Evolutionary conservation across 2,888 invertebrate species (phyloP).

Genomic region (Synergus umbraculus): DNA sequence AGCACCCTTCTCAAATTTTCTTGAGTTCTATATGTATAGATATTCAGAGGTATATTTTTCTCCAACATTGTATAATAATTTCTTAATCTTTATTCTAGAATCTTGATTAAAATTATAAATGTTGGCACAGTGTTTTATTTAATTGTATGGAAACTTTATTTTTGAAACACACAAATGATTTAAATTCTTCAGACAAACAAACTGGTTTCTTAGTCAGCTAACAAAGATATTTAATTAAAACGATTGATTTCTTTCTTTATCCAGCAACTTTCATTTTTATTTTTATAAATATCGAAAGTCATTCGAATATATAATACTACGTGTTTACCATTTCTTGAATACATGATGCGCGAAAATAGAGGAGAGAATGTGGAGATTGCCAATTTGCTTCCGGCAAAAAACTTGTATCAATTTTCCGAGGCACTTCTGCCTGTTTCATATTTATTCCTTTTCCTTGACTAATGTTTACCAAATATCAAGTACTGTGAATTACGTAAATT

Average conservation of each 20-base stretch:
- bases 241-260: neutral
- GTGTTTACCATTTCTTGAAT: neutral
- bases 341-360: neutral
- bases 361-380: neutral
- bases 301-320: neutral
- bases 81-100: neutral
- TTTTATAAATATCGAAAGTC: neutral
- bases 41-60: neutral
- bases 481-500: neutral
- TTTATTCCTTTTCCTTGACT: neutral
- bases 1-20: constrained; percentile 10
- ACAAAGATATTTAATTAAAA: neutral
- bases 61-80: neutral
- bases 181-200: neutral
- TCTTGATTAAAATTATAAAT: neutral
- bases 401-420: neutral
- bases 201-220: no score
- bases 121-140: neutral
- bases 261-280: neutral
- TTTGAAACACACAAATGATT: neutral
- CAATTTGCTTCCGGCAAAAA: neutral
- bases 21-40: neutral
- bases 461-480: neutral
- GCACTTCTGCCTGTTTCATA: neutral
- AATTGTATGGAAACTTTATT: neutral